Evolutionary conservation across 2,888 invertebrate genomes (phyloP).

Genomic region (Euproctis similis): DNA sequence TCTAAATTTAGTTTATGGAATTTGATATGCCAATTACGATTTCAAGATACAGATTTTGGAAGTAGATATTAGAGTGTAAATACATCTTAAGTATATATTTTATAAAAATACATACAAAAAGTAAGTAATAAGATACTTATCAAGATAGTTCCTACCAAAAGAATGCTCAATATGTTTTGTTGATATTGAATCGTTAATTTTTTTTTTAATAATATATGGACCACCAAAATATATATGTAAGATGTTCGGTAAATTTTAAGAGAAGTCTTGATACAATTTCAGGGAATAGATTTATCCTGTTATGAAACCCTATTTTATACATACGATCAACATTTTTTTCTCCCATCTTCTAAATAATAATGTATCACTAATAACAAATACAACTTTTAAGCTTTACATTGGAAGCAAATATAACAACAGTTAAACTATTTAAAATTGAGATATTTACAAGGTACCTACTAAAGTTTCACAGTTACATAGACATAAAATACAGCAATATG

Average conservation of each 20-base stretch:
- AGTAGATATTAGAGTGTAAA: constrained; percentile 66
- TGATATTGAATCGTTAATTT: constrained; percentile 62
- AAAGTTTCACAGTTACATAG: constrained; percentile 48
- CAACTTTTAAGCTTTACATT: constrained; percentile 59
- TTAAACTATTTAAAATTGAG: constrained; percentile 53
- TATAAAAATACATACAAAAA: constrained; percentile 73
- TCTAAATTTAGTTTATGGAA: constrained; percentile 67
- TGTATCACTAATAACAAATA: constrained; percentile 56
- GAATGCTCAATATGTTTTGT: constrained; percentile 65
- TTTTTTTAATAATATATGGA: constrained; percentile 60
- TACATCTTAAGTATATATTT: constrained; percentile 65
- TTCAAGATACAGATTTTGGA: constrained; percentile 58
- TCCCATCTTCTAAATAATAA: no score
- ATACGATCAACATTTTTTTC: constrained; percentile 33
- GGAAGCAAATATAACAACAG: constrained; percentile 69
- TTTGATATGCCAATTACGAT: constrained; percentile 75
- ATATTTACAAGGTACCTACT: no score
- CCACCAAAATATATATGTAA: constrained; percentile 42
- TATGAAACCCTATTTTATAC: constrained; percentile 5
- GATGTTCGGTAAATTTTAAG: constrained; percentile 24
- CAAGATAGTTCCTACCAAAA: constrained; percentile 51
- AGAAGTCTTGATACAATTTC: constrained; percentile 16
- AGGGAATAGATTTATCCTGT: constrained; percentile 15
- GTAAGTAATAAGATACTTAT: constrained; percentile 49
- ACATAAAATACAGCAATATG: constrained; percentile 44